These are phyloP conservation scores for Druceiella hillmani DNA, from an alignment of 2,888 invertebrate genomes.

Conservation along the genomic window DNA sequence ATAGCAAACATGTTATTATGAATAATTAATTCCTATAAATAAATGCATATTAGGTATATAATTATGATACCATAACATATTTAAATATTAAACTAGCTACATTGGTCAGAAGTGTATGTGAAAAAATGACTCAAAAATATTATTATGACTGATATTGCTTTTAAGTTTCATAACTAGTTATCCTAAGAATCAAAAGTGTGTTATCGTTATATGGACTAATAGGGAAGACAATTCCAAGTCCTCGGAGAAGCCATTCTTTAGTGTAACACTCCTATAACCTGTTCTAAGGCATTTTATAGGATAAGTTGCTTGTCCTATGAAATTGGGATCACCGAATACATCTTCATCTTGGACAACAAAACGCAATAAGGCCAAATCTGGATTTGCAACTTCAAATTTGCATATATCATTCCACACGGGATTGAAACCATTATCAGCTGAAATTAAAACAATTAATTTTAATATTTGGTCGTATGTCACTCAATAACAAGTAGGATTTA, in stretches of 20 bases:
- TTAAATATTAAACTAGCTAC: too few species aligned
- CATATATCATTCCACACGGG: slow-evolving; percentile 88
- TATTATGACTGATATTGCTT: too few species aligned
- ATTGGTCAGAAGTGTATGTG: too few species aligned
- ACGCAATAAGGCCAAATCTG: slow-evolving; percentile 76
- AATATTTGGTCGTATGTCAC: too few species aligned
- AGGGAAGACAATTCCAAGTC: slow-evolving; percentile 88
- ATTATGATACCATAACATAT: too few species aligned
- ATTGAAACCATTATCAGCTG: slow-evolving; percentile 90
- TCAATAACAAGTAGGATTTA: too few species aligned
- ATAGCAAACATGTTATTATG: too few species aligned
- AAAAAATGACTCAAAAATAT: too few species aligned
- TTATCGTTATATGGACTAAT: slow-evolving; percentile 72
- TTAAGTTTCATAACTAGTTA: too few species aligned
- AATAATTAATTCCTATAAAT: too few species aligned
- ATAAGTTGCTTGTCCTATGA: slow-evolving; percentile 93
- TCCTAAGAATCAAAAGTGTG: slow-evolving; percentile 13
- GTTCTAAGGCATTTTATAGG: slow-evolving; percentile 76
- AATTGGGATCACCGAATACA: slow-evolving; percentile 94
- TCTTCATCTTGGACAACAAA: slow-evolving; percentile 94
- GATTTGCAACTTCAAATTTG: slow-evolving; percentile 76
- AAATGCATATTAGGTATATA: too few species aligned
- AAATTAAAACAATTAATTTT: too few species aligned
- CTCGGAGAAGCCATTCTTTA: slow-evolving; percentile 88
- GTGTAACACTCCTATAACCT: slow-evolving; percentile 87